Percentiles rank a stretch among this genome's conserved stretches.
Conservation (phyloP, 1,140 invertebrate genomes). For the Aphidius ervi region DNA sequence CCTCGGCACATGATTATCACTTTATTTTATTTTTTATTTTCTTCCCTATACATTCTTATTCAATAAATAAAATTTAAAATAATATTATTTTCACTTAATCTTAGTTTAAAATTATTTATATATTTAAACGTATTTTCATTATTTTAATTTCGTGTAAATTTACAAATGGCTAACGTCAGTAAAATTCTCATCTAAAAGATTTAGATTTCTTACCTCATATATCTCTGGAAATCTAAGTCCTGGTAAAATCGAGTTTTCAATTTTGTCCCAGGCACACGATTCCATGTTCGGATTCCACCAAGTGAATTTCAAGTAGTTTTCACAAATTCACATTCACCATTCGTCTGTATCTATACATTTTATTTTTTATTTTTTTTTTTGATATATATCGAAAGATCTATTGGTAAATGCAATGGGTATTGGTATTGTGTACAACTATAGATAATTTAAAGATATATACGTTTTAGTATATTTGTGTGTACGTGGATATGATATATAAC, state of each 20-base stretch:
- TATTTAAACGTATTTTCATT: too few relatives aligned
- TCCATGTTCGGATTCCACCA: slow-evolving; percentile 10
- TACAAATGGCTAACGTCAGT: background rate
- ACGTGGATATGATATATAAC: too few relatives aligned
- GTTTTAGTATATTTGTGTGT: too few relatives aligned
- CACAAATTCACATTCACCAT: slow-evolving; percentile 18
- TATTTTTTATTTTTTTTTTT: slow-evolving; percentile 1
- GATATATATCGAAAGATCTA: slow-evolving; percentile 12
- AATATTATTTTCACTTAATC: too few relatives aligned
- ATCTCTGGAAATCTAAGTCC: slow-evolving; percentile 25
- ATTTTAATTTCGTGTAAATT: too few relatives aligned
- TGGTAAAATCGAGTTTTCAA: slow-evolving; percentile 39
- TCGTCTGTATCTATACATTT: slow-evolving; percentile 7
- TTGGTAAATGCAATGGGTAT: slow-evolving; percentile 5
- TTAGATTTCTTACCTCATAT: slow-evolving; percentile 22
- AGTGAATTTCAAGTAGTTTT: slow-evolving; percentile 33
- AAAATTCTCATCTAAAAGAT: slow-evolving; percentile 26
- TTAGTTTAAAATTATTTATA: too few relatives aligned
- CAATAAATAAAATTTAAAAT: too few relatives aligned
- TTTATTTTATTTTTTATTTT: background rate
- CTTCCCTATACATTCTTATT: too few relatives aligned
- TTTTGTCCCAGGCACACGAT: slow-evolving; percentile 27
- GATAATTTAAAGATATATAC: background rate
- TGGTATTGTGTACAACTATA: slow-evolving; percentile 9
- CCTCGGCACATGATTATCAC: too few relatives aligned